Percentiles rank a stretch among this genome's conserved stretches.
phyloP scores from a whole-genome alignment of 2,113 vertebrate genomes.

The Hippoglossus stenolepis region DNA sequence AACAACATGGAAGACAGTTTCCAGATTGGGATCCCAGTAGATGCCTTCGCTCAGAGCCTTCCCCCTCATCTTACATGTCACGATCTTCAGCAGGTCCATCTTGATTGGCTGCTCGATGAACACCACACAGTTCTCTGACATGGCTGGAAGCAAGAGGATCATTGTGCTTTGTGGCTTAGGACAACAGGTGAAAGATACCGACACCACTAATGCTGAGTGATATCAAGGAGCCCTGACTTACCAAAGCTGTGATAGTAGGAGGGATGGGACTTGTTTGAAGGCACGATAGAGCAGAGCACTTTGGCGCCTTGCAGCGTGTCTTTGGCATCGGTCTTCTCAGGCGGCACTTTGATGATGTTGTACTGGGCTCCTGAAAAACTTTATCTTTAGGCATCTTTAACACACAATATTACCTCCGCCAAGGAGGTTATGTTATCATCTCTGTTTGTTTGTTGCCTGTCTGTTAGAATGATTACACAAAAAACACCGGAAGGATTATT shows the following conservation, averaged over 20 bases:
- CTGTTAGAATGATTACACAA: no score
- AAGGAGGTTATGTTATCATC: no score
- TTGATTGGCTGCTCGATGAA: conserved; percentile 94
- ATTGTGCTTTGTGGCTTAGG: neutral
- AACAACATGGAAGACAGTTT: conserved; percentile 89
- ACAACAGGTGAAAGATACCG: neutral
- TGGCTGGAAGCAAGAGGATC: conserved; percentile 80
- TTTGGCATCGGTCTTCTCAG: conserved; percentile 71
- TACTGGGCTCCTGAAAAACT: conserved; percentile 85
- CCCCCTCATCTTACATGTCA: conserved; percentile 84
- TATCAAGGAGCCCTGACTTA: conserved; percentile 53
- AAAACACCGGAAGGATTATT: no score
- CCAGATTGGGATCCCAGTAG: conserved; percentile 91
- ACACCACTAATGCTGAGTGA: neutral
- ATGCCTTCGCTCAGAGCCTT: conserved; percentile 83
- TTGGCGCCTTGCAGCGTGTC: conserved; percentile 87
- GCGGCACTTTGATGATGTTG: conserved; percentile 90
- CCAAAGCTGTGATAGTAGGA: conserved; percentile 98
- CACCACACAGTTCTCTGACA: conserved; percentile 94
- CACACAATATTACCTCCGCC: no score
- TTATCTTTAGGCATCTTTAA: no score
- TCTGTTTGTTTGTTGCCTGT: no score
- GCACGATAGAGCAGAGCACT: conserved; percentile 89
- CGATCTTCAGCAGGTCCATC: conserved; percentile 89
- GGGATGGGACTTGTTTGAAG: conserved; percentile 84